These are phyloP conservation scores for Nemotelus nigrinus DNA, from an alignment of 2,888 invertebrate genomes.

Conservation along the genomic window DNA sequence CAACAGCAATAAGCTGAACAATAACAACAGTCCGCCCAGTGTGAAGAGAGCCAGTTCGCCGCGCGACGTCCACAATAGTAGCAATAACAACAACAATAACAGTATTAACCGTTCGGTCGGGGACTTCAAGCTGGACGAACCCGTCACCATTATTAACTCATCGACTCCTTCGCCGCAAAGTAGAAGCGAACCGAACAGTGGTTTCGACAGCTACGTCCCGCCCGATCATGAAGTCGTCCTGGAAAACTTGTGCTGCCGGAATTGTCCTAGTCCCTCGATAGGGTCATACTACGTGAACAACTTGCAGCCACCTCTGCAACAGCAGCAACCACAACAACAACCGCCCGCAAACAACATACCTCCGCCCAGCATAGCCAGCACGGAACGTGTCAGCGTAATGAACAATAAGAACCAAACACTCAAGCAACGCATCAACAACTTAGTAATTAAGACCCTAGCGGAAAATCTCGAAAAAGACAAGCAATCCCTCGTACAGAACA, in stretches of 20 bases:
- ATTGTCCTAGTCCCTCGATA: slow-evolving; percentile 68
- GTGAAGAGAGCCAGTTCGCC: slow-evolving; percentile 26
- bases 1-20: slow-evolving; percentile 55
- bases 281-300: slow-evolving; percentile 71
- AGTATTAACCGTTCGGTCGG: slow-evolving; percentile 47
- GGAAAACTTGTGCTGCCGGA: slow-evolving; percentile 64
- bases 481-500: slow-evolving; percentile 58
- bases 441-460: slow-evolving; percentile 88
- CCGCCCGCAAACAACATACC: slow-evolving; percentile 26
- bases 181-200: slow-evolving; percentile 63
- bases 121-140: slow-evolving; percentile 64
- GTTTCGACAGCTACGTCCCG: slow-evolving; percentile 63
- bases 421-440: slow-evolving; percentile 87
- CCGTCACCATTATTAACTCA: slow-evolving; percentile 60
- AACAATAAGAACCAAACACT: slow-evolving; percentile 74
- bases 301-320: slow-evolving; percentile 68
- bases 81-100: slow-evolving; percentile 49
- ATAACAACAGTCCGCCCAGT: slow-evolving; percentile 48
- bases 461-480: slow-evolving; percentile 77
- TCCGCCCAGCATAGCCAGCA: slow-evolving; percentile 57
- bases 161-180: slow-evolving; percentile 52
- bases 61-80: slow-evolving; percentile 19
- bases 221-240: slow-evolving; percentile 60
- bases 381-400: slow-evolving; percentile 58
- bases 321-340: slow-evolving; percentile 64